Evolutionary conservation across 2,797 vertebrate species (phyloP).

Genomic region (Gastrophryne carolinensis): DNA sequence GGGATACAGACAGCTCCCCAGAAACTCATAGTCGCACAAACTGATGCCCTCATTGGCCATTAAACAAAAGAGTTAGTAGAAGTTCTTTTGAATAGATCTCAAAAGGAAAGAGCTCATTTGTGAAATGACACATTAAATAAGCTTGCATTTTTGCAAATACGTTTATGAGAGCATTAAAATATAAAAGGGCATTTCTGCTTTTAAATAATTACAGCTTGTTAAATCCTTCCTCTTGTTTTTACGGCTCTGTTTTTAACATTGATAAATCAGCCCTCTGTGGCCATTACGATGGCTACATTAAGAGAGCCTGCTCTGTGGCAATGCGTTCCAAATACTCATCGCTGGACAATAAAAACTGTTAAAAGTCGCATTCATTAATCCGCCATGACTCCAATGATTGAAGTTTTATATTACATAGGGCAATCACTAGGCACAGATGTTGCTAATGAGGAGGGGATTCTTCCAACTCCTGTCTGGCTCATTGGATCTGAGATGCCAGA

Average conservation of each 20-base stretch:
- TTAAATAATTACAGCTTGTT: constrained; percentile 34
- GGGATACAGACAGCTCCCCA: constrained; percentile 10
- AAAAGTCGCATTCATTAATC: constrained; percentile 37
- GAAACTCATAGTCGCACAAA: neutral
- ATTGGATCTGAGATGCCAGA: constrained; percentile 28
- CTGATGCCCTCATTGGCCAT: neutral
- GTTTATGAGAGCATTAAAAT: constrained; percentile 13
- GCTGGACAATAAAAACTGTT: constrained; percentile 41
- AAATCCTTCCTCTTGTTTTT: constrained; percentile 6
- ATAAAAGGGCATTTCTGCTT: constrained; percentile 20
- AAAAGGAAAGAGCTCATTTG: neutral
- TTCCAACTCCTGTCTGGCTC: constrained; percentile 40
- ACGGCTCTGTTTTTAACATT: neutral
- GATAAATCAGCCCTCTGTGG: constrained; percentile 33
- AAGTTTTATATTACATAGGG: constrained; percentile 33
- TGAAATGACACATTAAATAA: constrained; percentile 10
- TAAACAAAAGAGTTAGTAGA: constrained; percentile 1
- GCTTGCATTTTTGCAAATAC: constrained; percentile 24
- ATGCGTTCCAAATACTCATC: constrained; percentile 36
- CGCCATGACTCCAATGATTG: constrained; percentile 32
- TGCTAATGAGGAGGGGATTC: constrained; percentile 39
- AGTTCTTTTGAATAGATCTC: constrained; percentile 15
- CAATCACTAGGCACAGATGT: constrained; percentile 33
- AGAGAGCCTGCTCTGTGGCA: constrained; percentile 13
- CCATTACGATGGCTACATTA: constrained; percentile 34